A percentile compares a stretch with the other conserved stretches of the same genome.
phyloP scores from a whole-genome alignment of 2,113 vertebrate genomes.

The Spea multiplicata region DNA sequence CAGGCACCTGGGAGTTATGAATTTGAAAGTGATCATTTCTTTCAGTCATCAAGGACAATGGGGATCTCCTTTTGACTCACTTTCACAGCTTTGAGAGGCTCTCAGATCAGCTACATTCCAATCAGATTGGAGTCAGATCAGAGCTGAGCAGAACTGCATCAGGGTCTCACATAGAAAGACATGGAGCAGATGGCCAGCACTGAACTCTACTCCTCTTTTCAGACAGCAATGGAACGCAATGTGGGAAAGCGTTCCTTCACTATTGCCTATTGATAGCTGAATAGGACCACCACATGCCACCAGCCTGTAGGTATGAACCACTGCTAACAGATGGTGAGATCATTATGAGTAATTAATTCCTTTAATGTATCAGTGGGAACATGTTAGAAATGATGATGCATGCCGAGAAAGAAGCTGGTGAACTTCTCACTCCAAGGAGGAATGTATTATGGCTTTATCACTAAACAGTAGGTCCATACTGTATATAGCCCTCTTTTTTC shows the following conservation, averaged over 20 bases:
- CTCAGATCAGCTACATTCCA: constrained; percentile 85
- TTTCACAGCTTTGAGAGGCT: constrained; percentile 80
- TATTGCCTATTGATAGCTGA: constrained; percentile 80
- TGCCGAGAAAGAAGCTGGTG: constrained; percentile 75
- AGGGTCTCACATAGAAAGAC: constrained; percentile 89
- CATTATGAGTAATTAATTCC: constrained; percentile 99
- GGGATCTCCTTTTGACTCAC: constrained; percentile 86
- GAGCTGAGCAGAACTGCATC: constrained; percentile 81
- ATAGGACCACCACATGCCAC: constrained; percentile 88
- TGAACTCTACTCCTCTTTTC: constrained; percentile 85
- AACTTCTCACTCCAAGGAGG: constrained; percentile 68
- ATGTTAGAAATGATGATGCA: constrained; percentile 86
- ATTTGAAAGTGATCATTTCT: constrained; percentile 87
- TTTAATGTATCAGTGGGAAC: constrained; percentile 96
- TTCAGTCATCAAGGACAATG: constrained; percentile 73
- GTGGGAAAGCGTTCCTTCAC: constrained; percentile 76
- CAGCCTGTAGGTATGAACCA: constrained; percentile 91
- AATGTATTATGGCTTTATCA: constrained; percentile 61
- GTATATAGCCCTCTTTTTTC: constrained; percentile 57
- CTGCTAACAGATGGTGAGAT: constrained; percentile 96
- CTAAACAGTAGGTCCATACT: constrained; percentile 68
- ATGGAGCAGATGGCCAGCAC: constrained; percentile 96
- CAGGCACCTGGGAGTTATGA: constrained; percentile 85
- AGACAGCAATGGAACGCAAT: constrained; percentile 78
- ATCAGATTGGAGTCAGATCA: constrained; percentile 87